Evolutionary conservation across 2,797 vertebrate species (phyloP).

Genomic region (Anabacerthia variegaticeps): DNA sequence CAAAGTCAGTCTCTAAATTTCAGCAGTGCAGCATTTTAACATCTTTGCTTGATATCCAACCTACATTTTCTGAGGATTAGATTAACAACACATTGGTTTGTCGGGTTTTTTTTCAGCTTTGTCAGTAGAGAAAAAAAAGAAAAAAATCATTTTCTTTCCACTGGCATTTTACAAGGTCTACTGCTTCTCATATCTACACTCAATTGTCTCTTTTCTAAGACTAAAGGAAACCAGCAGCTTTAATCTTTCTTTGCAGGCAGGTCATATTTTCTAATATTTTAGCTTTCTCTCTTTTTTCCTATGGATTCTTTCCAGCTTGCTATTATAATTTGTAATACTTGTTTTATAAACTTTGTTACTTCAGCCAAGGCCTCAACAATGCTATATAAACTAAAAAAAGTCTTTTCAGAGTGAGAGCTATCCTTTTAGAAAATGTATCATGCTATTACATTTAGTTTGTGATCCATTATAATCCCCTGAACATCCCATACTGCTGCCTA

Average conservation of each 20-base stretch:
- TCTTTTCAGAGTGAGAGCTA: not conserved
- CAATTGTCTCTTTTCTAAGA: not conserved
- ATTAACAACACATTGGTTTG: not conserved
- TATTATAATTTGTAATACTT: not conserved
- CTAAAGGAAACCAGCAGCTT: not conserved
- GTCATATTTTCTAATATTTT: not conserved
- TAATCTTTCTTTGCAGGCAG: not conserved
- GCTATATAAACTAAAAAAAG: not conserved
- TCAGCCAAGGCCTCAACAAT: not conserved
- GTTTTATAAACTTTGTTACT: not conserved
- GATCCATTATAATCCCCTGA: not conserved
- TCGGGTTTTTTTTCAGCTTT: not conserved
- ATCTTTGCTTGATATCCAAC: not conserved
- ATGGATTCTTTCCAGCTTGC: not conserved
- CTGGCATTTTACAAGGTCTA: not conserved
- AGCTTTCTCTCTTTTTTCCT: not conserved
- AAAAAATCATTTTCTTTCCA: not conserved
- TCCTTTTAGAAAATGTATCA: not conserved
- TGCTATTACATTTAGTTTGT: not conserved
- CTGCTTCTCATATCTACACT: not conserved
- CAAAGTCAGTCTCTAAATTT: not conserved
- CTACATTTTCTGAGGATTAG: not conserved
- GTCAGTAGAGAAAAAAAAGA: not conserved
- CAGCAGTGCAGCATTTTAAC: not conserved
- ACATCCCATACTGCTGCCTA: not conserved